phyloP scores from a whole-genome alignment of 2,113 vertebrate genomes.

The Pteruthius melanotis region DNA sequence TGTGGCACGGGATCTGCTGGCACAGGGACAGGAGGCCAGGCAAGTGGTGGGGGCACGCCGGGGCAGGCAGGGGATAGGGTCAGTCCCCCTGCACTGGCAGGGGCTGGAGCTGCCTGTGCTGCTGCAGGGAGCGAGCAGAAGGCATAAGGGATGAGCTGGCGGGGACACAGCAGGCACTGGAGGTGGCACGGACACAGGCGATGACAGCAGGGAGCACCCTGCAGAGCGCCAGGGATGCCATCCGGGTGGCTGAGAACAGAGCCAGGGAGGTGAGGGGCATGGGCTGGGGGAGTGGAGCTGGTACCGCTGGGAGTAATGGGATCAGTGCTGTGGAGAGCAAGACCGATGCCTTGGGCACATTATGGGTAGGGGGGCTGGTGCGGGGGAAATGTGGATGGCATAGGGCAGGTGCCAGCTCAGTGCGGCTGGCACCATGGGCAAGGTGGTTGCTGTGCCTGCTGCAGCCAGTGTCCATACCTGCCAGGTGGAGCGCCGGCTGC shows the following conservation, averaged over 20 bases:
- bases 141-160: constrained; percentile 53
- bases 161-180: constrained; percentile 62
- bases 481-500: constrained; percentile 59
- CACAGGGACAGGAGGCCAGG: constrained; percentile 74
- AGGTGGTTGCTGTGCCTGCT: not conserved
- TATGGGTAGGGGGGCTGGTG: too few species aligned
- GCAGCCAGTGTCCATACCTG: not conserved
- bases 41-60: not conserved
- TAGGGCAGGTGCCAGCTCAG: not conserved
- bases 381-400: not conserved
- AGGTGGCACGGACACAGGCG: constrained; percentile 49
- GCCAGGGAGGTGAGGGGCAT: constrained; percentile 56
- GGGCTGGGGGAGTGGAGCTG: not conserved
- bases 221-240: constrained; percentile 41
- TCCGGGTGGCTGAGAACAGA: constrained; percentile 55
- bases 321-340: not conserved
- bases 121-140: constrained; percentile 69
- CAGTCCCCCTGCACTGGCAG: not conserved
- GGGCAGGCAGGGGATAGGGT: not conserved
- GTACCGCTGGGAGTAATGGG: rapidly evolving
- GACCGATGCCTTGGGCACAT: not conserved
- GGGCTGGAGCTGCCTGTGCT: not conserved
- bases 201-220: constrained; percentile 60
- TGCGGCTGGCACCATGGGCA: not conserved
- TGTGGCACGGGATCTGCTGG: constrained; percentile 70